Base-by-base conservation (phyloP, 2,888 invertebrate species). In the Microplitis deprimator region DNA sequence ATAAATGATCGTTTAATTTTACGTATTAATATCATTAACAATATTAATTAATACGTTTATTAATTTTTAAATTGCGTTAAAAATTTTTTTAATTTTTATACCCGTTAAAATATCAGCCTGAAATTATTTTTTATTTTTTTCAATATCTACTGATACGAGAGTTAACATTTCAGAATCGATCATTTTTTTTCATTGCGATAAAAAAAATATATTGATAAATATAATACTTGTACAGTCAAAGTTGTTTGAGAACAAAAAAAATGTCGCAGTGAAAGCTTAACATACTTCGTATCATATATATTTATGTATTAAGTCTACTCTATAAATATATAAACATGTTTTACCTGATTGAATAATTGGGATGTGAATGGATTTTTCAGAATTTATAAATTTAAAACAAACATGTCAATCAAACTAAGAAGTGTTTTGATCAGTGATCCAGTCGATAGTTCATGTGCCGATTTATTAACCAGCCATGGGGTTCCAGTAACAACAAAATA, bases 371-470 rank as follows among this genome's bases (percentile, higher is more conserved):
- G 13, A 3, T 50, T 13, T 50, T 50, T 13, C 50, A 50, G 50
- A 50, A 13, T 50, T 29, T 29, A 29, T 17, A 10, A 64, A 0
- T 67, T 41, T 1, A 20, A 77, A 79, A 83, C 79, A 80, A 85
- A 77, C 79, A 89, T 89, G 89, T 82, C 87, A 13, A 81, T 87
- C 76, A 83, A 81, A 76, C 78, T 97, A 76, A 93, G 93, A 86
- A 94, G 93, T 81, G 97, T 98, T 77, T 91, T 99, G 77, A 95
- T 99, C 82, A 96, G 97, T 84, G 99, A 99, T 90, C 96, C 97
- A 41, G 96, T 98, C 2, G 97, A 98, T 87, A 91, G 93, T 20
- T 93, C 95, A 81, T 99, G 98, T 90, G 94, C 95, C 1, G 93
- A 96, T 81, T 93, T 98, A 65, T 92, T 99, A 38, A 91, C 93